These are phyloP conservation scores for Halcyon badia DNA, from an alignment of 2,797 vertebrate species.

Conservation along the genomic window DNA sequence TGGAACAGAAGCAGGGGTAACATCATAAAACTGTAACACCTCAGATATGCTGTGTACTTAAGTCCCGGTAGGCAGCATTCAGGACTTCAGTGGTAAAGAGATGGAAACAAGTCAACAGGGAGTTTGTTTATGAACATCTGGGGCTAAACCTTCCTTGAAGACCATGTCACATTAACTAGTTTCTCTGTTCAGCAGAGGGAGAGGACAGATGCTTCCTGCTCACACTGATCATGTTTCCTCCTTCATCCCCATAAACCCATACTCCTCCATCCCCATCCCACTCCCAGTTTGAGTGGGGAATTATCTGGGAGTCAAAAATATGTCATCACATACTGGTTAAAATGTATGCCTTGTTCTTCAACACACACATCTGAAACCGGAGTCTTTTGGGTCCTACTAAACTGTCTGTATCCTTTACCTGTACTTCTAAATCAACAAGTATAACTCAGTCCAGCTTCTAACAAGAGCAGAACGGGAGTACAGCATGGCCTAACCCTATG, in stretches of 20 bases:
- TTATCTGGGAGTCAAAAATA: background rate
- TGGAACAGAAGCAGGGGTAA: background rate
- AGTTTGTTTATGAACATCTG: fast-evolving
- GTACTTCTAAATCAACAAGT: background rate
- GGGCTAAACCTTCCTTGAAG: background rate
- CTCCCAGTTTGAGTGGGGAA: background rate
- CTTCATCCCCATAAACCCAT: background rate
- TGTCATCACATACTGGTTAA: background rate
- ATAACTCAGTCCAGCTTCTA: background rate
- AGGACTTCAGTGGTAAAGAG: background rate
- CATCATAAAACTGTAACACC: background rate
- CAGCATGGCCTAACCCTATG: background rate
- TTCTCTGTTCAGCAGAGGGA: background rate
- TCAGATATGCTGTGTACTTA: background rate
- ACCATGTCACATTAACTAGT: background rate
- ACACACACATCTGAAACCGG: background rate
- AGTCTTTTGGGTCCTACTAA: background rate
- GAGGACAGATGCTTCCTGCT: background rate
- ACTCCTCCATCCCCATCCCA: too few species aligned
- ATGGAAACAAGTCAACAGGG: background rate
- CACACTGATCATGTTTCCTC: background rate
- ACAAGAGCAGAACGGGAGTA: background rate
- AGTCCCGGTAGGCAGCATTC: background rate
- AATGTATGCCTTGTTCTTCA: background rate
- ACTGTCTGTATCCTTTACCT: background rate